Conservation (phyloP, 1,140 invertebrate genomes). For the Kradibia gibbosae region DNA sequence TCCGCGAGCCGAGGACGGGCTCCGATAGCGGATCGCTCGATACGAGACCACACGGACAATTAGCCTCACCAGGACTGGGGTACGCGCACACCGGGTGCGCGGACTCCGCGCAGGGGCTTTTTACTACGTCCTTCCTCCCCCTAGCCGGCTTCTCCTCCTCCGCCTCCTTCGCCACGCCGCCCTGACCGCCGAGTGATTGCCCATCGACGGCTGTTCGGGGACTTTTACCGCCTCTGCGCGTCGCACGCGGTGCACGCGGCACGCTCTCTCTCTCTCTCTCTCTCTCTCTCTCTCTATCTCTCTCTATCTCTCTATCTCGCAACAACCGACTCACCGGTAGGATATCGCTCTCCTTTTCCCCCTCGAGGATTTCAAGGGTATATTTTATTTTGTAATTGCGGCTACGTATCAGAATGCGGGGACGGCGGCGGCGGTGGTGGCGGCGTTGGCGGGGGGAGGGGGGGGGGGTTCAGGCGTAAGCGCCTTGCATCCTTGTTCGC, state of each 20-base stretch:
- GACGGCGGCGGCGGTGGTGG: not conserved
- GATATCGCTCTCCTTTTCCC: not conserved
- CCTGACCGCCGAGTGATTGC: conserved; percentile 37
- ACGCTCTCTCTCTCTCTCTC: not conserved
- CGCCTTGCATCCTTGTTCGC: not conserved
- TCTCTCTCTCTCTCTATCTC: not conserved
- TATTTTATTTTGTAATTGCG: conserved; percentile 47
- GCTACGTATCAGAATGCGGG: conserved; percentile 34
- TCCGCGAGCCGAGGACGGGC: conserved; percentile 6
- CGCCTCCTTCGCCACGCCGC: too few species aligned
- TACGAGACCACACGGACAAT: not conserved
- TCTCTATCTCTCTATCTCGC: not conserved
- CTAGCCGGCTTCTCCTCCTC: not conserved
- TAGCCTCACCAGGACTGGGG: too few species aligned
- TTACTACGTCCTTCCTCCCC: too few species aligned
- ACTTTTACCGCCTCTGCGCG: conserved; percentile 40
- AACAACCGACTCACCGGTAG: too few species aligned
- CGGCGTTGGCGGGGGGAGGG: too few species aligned
- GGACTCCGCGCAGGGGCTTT: not conserved
- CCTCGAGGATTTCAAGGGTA: not conserved
- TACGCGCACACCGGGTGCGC: not conserved
- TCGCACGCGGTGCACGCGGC: not conserved
- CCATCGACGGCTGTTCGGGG: conserved; percentile 3
- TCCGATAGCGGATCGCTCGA: not conserved
- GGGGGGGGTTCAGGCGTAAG: too few species aligned